These are phyloP conservation scores for Threskiornis aethiopicus DNA, from an alignment of 2,797 vertebrate genomes.

Conservation along the genomic window DNA sequence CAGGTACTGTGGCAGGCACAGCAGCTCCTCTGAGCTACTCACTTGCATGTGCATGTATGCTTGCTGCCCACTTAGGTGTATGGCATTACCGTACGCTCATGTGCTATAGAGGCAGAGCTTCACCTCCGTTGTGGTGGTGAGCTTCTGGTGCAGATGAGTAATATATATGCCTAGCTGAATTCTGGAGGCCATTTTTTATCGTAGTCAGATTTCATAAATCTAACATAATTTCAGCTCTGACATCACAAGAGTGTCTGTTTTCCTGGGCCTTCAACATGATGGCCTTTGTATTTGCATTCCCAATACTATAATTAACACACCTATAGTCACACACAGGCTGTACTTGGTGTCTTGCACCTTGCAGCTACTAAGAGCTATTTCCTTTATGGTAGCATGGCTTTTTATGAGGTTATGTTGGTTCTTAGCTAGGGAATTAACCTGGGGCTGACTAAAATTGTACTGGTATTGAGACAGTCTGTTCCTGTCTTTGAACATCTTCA, in stretches of 20 bases:
- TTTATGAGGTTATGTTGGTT: background rate
- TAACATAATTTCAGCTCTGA: background rate
- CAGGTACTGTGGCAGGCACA: background rate
- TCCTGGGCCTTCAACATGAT: background rate
- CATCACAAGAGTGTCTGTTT: background rate
- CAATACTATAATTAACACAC: background rate
- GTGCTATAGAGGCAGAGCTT: background rate
- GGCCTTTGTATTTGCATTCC: background rate
- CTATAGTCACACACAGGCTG: background rate
- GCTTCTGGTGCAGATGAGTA: background rate
- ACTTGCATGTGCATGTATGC: accelerated
- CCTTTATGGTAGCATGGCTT: background rate
- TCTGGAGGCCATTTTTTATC: background rate
- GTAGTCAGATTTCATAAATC: background rate
- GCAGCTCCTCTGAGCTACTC: background rate
- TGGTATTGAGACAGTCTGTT: background rate
- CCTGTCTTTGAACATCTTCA: background rate
- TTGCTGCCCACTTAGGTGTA: background rate
- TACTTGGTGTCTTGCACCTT: background rate
- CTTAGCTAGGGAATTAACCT: background rate
- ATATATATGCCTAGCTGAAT: background rate
- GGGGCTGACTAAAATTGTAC: background rate
- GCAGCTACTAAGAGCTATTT: background rate
- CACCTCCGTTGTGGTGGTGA: background rate
- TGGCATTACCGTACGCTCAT: accelerated